These are phyloP conservation scores for Stigmatopora argus DNA, from an alignment of 2,113 vertebrate species.

Conservation along the genomic window DNA sequence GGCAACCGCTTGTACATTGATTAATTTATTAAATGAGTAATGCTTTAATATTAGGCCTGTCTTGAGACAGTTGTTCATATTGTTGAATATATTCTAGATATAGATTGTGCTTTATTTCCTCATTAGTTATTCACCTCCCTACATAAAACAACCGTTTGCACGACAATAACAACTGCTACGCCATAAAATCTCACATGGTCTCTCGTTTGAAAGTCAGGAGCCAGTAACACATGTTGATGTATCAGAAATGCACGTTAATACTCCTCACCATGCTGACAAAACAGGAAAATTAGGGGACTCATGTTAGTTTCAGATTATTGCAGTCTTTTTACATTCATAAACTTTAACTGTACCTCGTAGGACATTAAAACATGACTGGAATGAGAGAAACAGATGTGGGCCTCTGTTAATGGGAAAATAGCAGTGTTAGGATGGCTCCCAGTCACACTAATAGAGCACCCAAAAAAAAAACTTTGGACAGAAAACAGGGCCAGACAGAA, in stretches of 20 bases:
- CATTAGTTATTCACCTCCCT: background rate
- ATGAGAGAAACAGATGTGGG: conserved; percentile 73
- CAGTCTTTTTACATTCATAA: conserved; percentile 72
- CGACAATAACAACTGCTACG: conserved; percentile 23
- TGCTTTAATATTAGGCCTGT: background rate
- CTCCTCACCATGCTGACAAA: conserved; percentile 35
- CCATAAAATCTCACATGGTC: conserved; percentile 30
- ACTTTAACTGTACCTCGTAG: conserved; percentile 74
- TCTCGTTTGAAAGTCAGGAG: conserved; percentile 38
- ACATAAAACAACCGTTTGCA: conserved; percentile 12
- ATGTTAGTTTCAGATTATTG: conserved; percentile 70
- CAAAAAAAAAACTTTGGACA: conserved; percentile 33
- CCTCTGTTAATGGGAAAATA: conserved; percentile 54
- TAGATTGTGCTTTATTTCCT: background rate
- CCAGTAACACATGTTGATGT: conserved; percentile 45
- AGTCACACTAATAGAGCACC: conserved; percentile 34
- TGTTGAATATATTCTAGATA: background rate
- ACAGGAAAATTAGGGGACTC: conserved; percentile 60
- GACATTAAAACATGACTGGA: conserved; percentile 61
- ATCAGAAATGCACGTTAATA: conserved; percentile 36
- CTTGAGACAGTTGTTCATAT: background rate
- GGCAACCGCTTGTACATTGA: background rate
- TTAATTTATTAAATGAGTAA: background rate
- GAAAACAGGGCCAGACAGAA: conserved; percentile 48
- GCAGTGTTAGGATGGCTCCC: conserved; percentile 33